Evolutionary conservation across 2,888 invertebrate species (phyloP), one percentile per base, ranked within the genome.

Genomic region (Lydus trimaculatus): DNA sequence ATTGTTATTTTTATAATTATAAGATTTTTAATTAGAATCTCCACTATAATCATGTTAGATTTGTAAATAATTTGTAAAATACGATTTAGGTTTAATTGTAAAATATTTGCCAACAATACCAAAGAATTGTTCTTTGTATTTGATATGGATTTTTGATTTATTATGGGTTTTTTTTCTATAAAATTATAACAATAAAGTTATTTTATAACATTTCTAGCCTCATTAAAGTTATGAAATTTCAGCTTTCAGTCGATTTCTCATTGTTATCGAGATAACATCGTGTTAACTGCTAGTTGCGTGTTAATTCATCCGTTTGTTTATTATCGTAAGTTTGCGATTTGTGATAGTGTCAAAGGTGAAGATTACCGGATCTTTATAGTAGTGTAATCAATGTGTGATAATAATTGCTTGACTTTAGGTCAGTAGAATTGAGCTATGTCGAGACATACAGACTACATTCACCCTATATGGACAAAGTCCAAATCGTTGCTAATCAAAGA

Each of bases 101-200:
- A 73, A 76, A 72, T 74, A 75, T 75, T 80, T 80, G 81, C 81
- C 81, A 80, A 80, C 75, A 75, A 79, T 79, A 79, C 81, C 81
- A 81, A 81, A 81, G 81, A 81, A 72, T 61, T 67, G 66, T 76
- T 74, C 71, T 73, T 73, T 70, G 68, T 72, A 70, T 69, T 73
- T 69, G 33, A 61, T 36, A 25, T 52, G 52, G 52, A 52, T 52
- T 52, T 43, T 23, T 23, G 20, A 23, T n/a, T n/a, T n/a, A n/a
- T n/a, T 52, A 52, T 52, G 23, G 52, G 52, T 23, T 13, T 52
- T 52, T 43, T 48, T 20, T 13, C 20, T 52, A 52, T 52, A 52
- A 52, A 52, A 23, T 52, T 52, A 52, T 23, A 5, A 52, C 20
- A 52, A 52, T 52, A 52, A 52, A 52, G 9, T 23, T 52, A 5